phyloP scores from a whole-genome alignment of 2,113 vertebrate species.

The Urocolius indicus region DNA sequence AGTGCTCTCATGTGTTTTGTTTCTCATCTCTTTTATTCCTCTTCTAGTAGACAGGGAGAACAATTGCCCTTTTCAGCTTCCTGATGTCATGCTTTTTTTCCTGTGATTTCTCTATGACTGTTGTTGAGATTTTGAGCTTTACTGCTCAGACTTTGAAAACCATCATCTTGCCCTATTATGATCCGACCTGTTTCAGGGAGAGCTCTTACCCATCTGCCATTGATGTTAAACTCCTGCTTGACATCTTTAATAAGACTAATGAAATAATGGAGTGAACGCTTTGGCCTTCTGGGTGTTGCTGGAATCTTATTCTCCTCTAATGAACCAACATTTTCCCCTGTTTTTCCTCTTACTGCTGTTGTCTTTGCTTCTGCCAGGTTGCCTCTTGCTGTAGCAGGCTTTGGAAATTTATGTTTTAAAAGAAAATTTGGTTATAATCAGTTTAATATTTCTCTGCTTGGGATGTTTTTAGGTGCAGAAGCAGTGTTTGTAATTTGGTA shows the following conservation, averaged over 20 bases:
- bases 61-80: background rate
- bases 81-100: background rate
- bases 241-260: background rate
- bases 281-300: background rate
- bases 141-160: background rate
- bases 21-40: background rate
- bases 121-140: background rate
- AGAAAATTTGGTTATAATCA: conserved; percentile 16
- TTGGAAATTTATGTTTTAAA: background rate
- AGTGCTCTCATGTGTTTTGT: background rate
- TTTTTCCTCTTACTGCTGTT: background rate
- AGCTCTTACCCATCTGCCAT: background rate
- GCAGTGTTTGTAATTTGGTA: background rate
- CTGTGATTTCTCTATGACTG: background rate
- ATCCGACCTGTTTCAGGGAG: background rate
- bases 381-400: background rate
- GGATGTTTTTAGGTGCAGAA: conserved; percentile 4
- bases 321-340: background rate
- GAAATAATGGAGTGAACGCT: background rate
- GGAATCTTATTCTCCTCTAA: background rate
- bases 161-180: fast-evolving
- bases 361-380: background rate
- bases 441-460: conserved; percentile 13
- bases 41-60: background rate
- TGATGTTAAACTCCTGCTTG: background rate